Percentiles rank a stretch among this genome's conserved stretches.
These are phyloP conservation scores for Sabatieria punctata DNA, from an alignment of 2,888 invertebrate species.

Conservation along the genomic window DNA sequence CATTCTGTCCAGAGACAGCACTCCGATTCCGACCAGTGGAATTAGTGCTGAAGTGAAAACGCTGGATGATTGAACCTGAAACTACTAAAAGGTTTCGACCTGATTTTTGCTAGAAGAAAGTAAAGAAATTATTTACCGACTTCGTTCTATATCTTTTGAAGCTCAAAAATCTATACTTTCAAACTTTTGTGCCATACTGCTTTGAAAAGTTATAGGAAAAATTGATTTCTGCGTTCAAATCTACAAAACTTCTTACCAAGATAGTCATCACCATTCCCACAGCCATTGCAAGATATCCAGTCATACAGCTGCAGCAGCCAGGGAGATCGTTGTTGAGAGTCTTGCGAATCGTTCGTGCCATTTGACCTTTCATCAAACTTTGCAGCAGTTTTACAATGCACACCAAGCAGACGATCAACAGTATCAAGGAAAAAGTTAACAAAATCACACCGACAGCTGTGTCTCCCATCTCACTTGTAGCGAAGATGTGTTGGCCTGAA, in stretches of 20 bases:
- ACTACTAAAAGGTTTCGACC: too few species aligned
- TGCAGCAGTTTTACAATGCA: slow-evolving; percentile 41
- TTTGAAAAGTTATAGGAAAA: too few species aligned
- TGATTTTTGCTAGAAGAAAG: too few species aligned
- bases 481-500: slow-evolving; percentile 19
- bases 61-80: too few species aligned
- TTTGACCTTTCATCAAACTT: slow-evolving; percentile 37
- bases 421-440: slow-evolving; percentile 34
- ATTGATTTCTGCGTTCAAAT: too few species aligned
- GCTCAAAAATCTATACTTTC: too few species aligned
- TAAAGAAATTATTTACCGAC: too few species aligned
- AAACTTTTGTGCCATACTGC: too few species aligned
- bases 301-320: slow-evolving; percentile 30
- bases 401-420: slow-evolving; percentile 38
- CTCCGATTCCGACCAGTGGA: too few species aligned
- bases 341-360: slow-evolving; percentile 34
- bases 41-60: too few species aligned
- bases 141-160: too few species aligned
- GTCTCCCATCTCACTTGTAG: slow-evolving; percentile 31
- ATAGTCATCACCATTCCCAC: slow-evolving; percentile 42
- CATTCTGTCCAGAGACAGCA: slow-evolving; percentile 37
- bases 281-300: slow-evolving; percentile 41
- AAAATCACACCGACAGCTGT: slow-evolving; percentile 36
- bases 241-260: too few species aligned
- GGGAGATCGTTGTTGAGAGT: slow-evolving; percentile 37